These are phyloP conservation scores for Drosophila auraria DNA, from an alignment of 1,140 invertebrate genomes.

Conservation along the genomic window DNA sequence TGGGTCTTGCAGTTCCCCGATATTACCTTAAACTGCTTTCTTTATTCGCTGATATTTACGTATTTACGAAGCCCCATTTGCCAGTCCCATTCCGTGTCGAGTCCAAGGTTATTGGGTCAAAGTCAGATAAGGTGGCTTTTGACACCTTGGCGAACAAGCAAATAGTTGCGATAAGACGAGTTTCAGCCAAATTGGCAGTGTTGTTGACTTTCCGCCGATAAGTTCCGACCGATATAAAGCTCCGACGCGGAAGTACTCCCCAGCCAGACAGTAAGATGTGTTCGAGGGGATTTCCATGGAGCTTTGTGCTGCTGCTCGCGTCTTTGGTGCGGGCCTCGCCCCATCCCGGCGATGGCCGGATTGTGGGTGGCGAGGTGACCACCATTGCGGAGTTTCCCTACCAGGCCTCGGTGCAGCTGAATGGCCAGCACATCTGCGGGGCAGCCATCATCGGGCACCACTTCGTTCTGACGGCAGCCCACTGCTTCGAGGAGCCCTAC, in stretches of 20 bases:
- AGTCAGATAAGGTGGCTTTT: constrained; percentile 61
- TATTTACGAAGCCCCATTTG: constrained; percentile 2
- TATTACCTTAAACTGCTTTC: not conserved
- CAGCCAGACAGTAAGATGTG: constrained; percentile 30
- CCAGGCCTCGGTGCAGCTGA: constrained; percentile 72
- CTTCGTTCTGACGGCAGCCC: constrained; percentile 88
- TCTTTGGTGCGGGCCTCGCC: constrained; percentile 9
- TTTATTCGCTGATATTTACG: not conserved
- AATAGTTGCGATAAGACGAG: constrained; percentile 57
- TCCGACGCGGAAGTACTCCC: constrained; percentile 4
- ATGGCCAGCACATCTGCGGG: constrained; percentile 85
- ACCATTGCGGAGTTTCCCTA: constrained; percentile 73
- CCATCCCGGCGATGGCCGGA: constrained; percentile 66
- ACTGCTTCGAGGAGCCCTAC: constrained; percentile 85
- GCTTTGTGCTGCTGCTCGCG: constrained; percentile 4
- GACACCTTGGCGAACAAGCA: constrained; percentile 48
- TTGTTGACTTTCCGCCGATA: constrained; percentile 60
- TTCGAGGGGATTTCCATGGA: constrained; percentile 16
- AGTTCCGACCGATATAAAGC: constrained; percentile 54
- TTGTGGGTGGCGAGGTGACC: constrained; percentile 76
- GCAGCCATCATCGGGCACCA: constrained; percentile 86
- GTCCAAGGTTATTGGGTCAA: constrained; percentile 69
- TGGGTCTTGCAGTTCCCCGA: too few species aligned
- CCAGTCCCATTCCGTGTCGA: not conserved
- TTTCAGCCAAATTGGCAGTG: constrained; percentile 44